Conservation (phyloP, 2,113 vertebrate genomes). For the Nesospiza acunhae region DNA sequence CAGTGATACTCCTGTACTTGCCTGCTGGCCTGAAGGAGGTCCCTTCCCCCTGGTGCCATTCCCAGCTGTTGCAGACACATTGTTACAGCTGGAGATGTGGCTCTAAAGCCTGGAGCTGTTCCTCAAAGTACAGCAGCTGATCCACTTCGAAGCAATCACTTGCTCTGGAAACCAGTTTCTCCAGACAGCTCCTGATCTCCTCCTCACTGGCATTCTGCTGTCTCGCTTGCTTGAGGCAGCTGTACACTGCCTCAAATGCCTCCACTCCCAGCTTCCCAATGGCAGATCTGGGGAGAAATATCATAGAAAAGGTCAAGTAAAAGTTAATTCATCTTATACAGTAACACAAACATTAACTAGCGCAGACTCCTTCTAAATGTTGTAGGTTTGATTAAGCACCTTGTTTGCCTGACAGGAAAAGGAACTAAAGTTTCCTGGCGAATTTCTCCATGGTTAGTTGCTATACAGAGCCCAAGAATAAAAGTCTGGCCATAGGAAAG, state of each 20-base stretch:
- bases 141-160: slow-evolving; percentile 81
- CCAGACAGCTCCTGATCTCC: slow-evolving; percentile 62
- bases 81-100: neutral
- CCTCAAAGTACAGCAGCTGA: slow-evolving; percentile 84
- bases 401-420: neutral
- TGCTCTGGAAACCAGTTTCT: slow-evolving; percentile 65
- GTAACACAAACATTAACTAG: neutral
- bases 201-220: slow-evolving; percentile 59
- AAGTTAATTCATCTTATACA: neutral
- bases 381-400: neutral
- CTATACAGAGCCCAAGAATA: neutral
- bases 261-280: slow-evolving; percentile 73
- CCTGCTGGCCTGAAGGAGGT: neutral
- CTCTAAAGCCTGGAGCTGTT: slow-evolving; percentile 64
- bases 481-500: neutral
- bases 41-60: neutral
- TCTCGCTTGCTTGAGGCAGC: slow-evolving; percentile 74
- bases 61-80: neutral
- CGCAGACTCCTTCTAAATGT: neutral
- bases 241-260: slow-evolving; percentile 77
- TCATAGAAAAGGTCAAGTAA: neutral
- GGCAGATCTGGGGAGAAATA: slow-evolving; percentile 69
- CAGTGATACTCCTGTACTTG: neutral
- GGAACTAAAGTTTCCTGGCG: neutral
- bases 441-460: neutral